Percentiles rank a stretch among this genome's conserved stretches.
Conservation (phyloP, 2,113 vertebrate species). For the Amphiprion percula region DNA sequence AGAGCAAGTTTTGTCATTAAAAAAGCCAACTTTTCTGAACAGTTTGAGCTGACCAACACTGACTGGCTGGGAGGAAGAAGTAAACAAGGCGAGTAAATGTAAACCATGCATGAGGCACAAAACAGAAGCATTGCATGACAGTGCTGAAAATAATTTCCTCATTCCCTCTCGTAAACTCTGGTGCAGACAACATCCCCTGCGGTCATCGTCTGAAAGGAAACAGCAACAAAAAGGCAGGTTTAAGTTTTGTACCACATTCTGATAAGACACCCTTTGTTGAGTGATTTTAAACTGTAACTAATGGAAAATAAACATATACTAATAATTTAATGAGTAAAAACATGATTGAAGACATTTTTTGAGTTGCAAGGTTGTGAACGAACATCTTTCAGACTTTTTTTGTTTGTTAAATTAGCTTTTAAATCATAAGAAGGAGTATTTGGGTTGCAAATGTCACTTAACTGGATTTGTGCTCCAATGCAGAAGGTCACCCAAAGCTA, state of each 20-base stretch:
- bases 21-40: slow-evolving; percentile 27
- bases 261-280: not conserved
- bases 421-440: too few relatives aligned
- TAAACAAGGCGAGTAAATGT: slow-evolving; percentile 51
- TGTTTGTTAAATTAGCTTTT: too few relatives aligned
- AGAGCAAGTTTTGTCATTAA: slow-evolving; percentile 2
- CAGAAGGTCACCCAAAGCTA: too few relatives aligned
- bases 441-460: too few relatives aligned
- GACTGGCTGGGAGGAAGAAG: slow-evolving; percentile 27
- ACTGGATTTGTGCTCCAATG: too few relatives aligned
- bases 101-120: slow-evolving; percentile 51
- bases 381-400: too few relatives aligned
- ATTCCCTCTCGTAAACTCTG: slow-evolving; percentile 90
- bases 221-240: slow-evolving; percentile 18
- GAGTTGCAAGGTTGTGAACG: too few relatives aligned
- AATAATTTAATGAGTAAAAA: not conserved
- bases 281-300: not conserved
- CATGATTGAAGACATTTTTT: not conserved
- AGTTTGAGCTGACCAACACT: slow-evolving; percentile 34
- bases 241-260: not conserved
- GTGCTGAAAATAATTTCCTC: slow-evolving; percentile 57
- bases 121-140: slow-evolving; percentile 46
- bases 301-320: not conserved
- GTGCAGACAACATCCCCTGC: slow-evolving; percentile 92
- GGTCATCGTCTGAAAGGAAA: slow-evolving; percentile 89